Conservation (phyloP, 2,888 invertebrate genomes). For the Carpatolechia fugitivella region DNA sequence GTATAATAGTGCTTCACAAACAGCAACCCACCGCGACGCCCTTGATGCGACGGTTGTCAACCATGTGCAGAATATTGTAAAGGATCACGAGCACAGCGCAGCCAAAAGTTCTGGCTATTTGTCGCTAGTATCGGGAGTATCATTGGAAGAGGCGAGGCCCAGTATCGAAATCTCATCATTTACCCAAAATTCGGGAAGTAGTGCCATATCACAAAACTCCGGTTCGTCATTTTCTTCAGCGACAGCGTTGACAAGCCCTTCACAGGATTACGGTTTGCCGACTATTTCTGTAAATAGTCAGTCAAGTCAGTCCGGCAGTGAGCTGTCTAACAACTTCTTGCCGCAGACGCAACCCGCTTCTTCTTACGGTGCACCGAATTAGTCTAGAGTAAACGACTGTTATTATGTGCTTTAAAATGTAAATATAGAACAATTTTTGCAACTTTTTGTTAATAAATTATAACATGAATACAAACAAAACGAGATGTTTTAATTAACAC, state of each 20-base stretch:
- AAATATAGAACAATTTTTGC: constrained; percentile 20
- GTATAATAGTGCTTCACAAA: constrained; percentile 48
- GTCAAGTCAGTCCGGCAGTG: constrained; percentile 28
- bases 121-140: constrained; percentile 65
- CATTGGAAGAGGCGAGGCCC: constrained; percentile 60
- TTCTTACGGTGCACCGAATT: constrained; percentile 60
- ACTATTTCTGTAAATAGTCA: constrained; percentile 35
- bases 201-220: constrained; percentile 21
- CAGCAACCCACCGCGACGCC: constrained; percentile 48
- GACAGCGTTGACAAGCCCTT: constrained; percentile 28
- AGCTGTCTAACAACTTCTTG: constrained; percentile 47
- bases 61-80: constrained; percentile 61
- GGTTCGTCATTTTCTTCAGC: constrained; percentile 32
- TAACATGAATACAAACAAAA: constrained; percentile 17
- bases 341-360: constrained; percentile 53
- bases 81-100: constrained; percentile 60
- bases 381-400: constrained; percentile 20
- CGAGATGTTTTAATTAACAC: constrained; percentile 21
- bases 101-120: constrained; percentile 60
- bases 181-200: constrained; percentile 48
- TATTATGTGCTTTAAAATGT: constrained; percentile 11
- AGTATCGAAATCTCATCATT: constrained; percentile 70
- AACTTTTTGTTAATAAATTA: constrained; percentile 39
- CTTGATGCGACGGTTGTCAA: constrained; percentile 59
- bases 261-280: constrained; percentile 47